Percentiles rank a stretch among this genome's conserved stretches.
phyloP scores from a whole-genome alignment of 2,113 vertebrate species.

The Pollachius pollachius region DNA sequence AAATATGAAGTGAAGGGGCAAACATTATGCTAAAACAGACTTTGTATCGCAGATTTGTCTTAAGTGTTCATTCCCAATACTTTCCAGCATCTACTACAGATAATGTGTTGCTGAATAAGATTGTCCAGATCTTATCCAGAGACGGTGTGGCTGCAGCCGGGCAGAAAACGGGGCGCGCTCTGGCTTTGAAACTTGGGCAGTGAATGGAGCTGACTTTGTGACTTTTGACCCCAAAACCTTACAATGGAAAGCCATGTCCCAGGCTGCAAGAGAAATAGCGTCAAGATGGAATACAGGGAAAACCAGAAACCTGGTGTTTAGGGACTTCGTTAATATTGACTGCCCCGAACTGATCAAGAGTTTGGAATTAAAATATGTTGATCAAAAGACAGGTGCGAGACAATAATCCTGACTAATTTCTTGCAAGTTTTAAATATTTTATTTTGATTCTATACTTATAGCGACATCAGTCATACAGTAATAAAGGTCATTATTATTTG shows the following conservation, averaged over 20 bases:
- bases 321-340: background rate
- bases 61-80: too few relatives aligned
- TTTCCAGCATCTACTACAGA: too few relatives aligned
- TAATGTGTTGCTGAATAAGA: too few relatives aligned
- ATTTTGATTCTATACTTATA: background rate
- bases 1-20: too few relatives aligned
- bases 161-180: background rate
- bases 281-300: background rate
- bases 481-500: background rate
- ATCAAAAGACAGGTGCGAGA: constrained; percentile 22
- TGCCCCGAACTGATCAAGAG: constrained; percentile 1
- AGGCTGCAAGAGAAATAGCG: background rate
- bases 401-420: background rate
- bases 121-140: constrained; percentile 3
- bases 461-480: background rate
- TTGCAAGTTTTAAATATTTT: too few relatives aligned
- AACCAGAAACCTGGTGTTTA: background rate
- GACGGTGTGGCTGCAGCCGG: constrained; percentile 6
- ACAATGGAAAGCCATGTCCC: constrained; percentile 3
- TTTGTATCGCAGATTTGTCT: too few relatives aligned
- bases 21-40: too few relatives aligned
- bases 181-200: constrained; percentile 20
- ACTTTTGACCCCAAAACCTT: constrained; percentile 6
- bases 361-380: background rate
- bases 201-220: constrained; percentile 17